Evolutionary conservation across 2,113 vertebrate species (phyloP), one percentile per base, ranked within the genome.

Genomic region (Tamias sibiricus): DNA sequence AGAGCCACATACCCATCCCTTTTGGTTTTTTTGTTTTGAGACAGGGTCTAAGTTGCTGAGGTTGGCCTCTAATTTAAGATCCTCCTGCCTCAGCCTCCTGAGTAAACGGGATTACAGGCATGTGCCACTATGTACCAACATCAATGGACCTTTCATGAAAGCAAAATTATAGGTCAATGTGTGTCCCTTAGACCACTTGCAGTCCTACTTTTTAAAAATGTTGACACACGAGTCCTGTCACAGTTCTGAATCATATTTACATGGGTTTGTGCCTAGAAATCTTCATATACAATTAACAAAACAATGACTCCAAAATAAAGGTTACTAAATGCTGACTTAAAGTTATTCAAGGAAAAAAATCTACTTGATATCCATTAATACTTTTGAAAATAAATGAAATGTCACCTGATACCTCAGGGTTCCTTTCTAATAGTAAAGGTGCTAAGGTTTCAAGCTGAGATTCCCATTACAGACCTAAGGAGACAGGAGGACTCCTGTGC

Each of bases 381-480:
- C 17, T 87, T 74, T 59, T 81, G 35, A 90, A 96, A 95, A 82
- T 75, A 74, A 71, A 85, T 85, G 71, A 92, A 75, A 84, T 19
- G 87, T 24, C 37, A 59, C 44, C n/a, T 86, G 47, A 54, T 75
- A 90, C 54, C 26, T 90, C 81, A 71, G 59, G 81, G 47, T 64
- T 85, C 64, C 62, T 94, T 91, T 94, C 71, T 64, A 93, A 64
- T 49, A 87, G 72, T 30, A 94, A 88, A 97, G 66, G 87, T 95
- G 90, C 90, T 69, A 71, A 91, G 91, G 30, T 32, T 82, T 95
- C 95, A 87, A 82, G 68, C 81, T 0, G 72, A 95, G 87, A 86
- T 95, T 95, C 86, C 94, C 96, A 95, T 92, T 95, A 96, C 30
- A 87, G 75, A 96, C 40, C 30, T 30, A 84, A 86, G 71, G 62